Evolutionary conservation across 2,113 vertebrate species (phyloP).

Genomic region (Piprites chloris): DNA sequence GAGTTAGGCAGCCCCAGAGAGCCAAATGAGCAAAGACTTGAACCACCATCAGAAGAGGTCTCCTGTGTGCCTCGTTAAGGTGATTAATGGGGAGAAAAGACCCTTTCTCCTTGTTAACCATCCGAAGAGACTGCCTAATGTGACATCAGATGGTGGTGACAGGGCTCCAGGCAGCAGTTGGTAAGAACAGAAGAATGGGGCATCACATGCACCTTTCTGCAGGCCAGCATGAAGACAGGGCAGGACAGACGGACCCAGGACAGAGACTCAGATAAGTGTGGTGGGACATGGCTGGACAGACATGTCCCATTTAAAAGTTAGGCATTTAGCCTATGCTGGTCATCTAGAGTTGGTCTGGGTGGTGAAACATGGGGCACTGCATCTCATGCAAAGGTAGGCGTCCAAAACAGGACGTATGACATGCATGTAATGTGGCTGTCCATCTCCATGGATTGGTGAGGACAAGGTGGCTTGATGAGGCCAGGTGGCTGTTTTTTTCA

Average conservation of each 20-base stretch:
- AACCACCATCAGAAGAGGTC: not conserved
- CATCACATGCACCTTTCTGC: not conserved
- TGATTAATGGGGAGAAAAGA: not conserved
- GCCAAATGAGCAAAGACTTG: not conserved
- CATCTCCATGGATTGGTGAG: not conserved
- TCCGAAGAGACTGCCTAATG: not conserved
- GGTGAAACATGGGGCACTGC: accelerated
- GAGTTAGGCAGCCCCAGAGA: not conserved
- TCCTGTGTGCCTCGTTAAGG: not conserved
- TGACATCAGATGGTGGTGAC: not conserved
- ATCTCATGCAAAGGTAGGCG: not conserved
- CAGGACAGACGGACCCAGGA: not conserved
- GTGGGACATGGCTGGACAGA: not conserved
- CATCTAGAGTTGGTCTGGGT: not conserved
- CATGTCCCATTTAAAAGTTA: not conserved
- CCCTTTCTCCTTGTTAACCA: not conserved
- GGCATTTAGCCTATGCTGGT: not conserved
- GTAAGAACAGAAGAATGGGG: not conserved
- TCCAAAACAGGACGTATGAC: not conserved
- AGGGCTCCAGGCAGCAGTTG: not conserved
- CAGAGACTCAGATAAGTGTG: not conserved
- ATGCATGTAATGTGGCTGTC: not conserved
- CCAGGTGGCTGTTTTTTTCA: not conserved
- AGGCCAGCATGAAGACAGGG: not conserved
- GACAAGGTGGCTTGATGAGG: not conserved